Conservation (phyloP, 1,140 invertebrate species). For the Agraylea sexmaculata region DNA sequence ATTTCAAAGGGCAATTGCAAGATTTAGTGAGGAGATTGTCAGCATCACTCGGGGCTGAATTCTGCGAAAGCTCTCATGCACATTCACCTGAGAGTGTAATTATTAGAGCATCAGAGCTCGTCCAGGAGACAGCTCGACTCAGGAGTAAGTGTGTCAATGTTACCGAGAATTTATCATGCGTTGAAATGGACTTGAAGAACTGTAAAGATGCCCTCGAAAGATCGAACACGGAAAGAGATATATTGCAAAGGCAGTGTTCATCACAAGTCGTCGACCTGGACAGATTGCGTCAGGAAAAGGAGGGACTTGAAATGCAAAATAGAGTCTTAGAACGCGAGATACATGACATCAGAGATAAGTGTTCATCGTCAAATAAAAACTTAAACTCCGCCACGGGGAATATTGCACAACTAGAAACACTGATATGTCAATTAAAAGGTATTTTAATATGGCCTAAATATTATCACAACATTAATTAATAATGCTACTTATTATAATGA, state of each 20-base stretch:
- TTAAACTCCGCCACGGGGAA: conserved; percentile 53
- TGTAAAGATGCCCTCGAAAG: conserved; percentile 54
- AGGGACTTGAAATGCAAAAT: conserved; percentile 51
- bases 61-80: conserved; percentile 46
- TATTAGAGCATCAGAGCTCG: conserved; percentile 57
- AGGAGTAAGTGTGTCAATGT: conserved; percentile 45
- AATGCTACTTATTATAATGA: conserved; percentile 24
- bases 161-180: conserved; percentile 46
- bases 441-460: conserved; percentile 15
- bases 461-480: too few relatives aligned
- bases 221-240: conserved; percentile 51
- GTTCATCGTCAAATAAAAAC: conserved; percentile 47
- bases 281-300: conserved; percentile 55
- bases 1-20: conserved; percentile 48
- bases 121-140: conserved; percentile 48
- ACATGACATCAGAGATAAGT: conserved; percentile 52
- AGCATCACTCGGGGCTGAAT: conserved; percentile 52
- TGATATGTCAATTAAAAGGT: conserved; percentile 58
- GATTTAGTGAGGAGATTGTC: conserved; percentile 57
- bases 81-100: conserved; percentile 53
- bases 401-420: conserved; percentile 52
- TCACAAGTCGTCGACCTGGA: conserved; percentile 53
- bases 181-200: conserved; percentile 52
- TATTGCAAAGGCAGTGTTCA: conserved; percentile 53
- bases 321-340: conserved; percentile 52